These are phyloP conservation scores for Clarias fuscus DNA, from an alignment of 2,797 vertebrate species.

Conservation along the genomic window DNA sequence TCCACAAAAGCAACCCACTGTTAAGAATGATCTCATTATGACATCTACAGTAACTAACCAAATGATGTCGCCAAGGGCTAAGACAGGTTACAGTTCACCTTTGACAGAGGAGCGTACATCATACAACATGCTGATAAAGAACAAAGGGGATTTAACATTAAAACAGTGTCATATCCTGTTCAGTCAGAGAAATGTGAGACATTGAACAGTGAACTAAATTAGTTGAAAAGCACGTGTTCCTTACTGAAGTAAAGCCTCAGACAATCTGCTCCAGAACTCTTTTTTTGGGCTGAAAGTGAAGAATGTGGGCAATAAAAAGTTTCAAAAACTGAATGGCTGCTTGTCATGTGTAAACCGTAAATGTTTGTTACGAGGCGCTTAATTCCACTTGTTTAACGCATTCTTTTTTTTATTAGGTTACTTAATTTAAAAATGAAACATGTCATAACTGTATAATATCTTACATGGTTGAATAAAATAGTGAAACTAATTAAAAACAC, in stretches of 20 bases:
- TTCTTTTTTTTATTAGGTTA: not conserved
- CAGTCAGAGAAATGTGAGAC: not conserved
- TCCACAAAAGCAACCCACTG: not conserved
- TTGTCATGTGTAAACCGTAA: not conserved
- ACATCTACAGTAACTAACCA: conserved; percentile 62
- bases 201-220: not conserved
- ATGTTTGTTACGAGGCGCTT: not conserved
- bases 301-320: not conserved
- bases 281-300: not conserved
- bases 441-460: not conserved
- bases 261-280: not conserved
- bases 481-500: not conserved
- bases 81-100: conserved; percentile 11
- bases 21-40: conserved; percentile 64
- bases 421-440: not conserved
- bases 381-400: not conserved
- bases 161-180: not conserved
- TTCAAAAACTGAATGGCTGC: not conserved
- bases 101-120: not conserved
- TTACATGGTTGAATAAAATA: not conserved
- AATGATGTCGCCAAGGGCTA: conserved; percentile 65
- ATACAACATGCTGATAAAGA: not conserved
- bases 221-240: not conserved
- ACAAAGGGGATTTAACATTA: not conserved
- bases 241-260: not conserved